Evolutionary conservation across 2,888 invertebrate genomes (phyloP).

Genomic region (Diaphora mendica): DNA sequence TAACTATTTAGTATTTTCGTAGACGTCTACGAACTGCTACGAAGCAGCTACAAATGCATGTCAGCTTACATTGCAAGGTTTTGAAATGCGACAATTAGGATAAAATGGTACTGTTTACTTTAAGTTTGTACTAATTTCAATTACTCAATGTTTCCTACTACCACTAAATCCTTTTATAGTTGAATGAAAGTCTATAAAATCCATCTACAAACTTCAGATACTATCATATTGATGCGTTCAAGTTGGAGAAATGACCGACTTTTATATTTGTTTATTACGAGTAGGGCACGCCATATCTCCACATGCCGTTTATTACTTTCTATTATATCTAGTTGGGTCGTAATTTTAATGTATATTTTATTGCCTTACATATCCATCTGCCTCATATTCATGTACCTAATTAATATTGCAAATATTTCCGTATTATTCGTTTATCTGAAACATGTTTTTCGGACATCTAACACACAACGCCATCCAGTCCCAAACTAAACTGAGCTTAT

Average conservation of each 20-base stretch:
- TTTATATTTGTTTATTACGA: not conserved
- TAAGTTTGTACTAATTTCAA: not conserved
- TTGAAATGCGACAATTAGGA: not conserved
- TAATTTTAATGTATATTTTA: not conserved
- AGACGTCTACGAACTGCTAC: slow-evolving; percentile 6
- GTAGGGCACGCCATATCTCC: not conserved
- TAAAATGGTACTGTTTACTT: not conserved
- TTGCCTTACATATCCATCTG: not conserved
- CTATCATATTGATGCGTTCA: not conserved
- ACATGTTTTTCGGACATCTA: too few relatives aligned
- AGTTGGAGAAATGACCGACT: not conserved
- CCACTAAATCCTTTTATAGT: not conserved
- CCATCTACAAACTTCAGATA: not conserved
- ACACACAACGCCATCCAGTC: too few relatives aligned
- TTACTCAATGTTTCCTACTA: not conserved
- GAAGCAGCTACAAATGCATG: not conserved
- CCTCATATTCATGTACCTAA: not conserved
- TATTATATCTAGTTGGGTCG: not conserved
- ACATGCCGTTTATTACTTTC: not conserved
- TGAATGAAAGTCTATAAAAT: not conserved
- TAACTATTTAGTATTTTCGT: too few relatives aligned
- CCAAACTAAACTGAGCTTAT: too few relatives aligned
- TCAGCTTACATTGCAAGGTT: not conserved
- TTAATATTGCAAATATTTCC: not conserved
- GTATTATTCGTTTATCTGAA: too few relatives aligned